Percentiles rank a stretch among this genome's conserved stretches.
Conservation (phyloP, 1,140 invertebrate species). For the Gonioctena quinquepunctata region DNA sequence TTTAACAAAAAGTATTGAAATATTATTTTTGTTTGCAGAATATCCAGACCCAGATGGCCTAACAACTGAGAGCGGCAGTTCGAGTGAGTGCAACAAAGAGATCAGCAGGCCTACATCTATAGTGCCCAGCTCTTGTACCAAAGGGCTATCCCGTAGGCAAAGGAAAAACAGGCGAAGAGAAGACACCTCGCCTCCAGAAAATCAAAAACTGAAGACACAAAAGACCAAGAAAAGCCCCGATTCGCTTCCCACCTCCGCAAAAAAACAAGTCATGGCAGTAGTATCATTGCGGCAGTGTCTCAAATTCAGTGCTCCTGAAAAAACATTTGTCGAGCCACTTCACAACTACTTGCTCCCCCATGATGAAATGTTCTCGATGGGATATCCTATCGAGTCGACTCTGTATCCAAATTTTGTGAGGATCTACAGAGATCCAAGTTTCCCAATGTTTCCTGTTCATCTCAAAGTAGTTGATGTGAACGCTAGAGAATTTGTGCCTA, state of each 20-base stretch:
- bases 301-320: background rate
- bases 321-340: background rate
- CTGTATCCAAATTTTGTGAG: background rate
- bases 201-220: conserved; percentile 12
- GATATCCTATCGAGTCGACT: conserved; percentile 68
- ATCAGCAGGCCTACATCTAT: conserved; percentile 33
- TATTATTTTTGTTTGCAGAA: conserved; percentile 50
- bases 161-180: conserved; percentile 42
- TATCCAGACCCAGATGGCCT: conserved; percentile 50
- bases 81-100: conserved; percentile 48
- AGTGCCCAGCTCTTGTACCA: conserved; percentile 24
- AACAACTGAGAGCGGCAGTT: conserved; percentile 25
- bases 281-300: background rate
- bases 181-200: conserved; percentile 43
- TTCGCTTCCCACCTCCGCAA: background rate
- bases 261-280: background rate
- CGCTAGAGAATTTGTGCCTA: conserved; percentile 67
- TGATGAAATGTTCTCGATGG: conserved; percentile 69
- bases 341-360: conserved; percentile 62
- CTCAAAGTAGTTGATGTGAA: conserved; percentile 62
- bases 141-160: conserved; percentile 38
- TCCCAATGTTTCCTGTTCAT: background rate
- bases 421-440: background rate
- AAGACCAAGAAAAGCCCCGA: conserved; percentile 4
- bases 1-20: conserved; percentile 16